Evolutionary conservation across 2,113 vertebrate species (phyloP).

Genomic region (Chauna torquata): DNA sequence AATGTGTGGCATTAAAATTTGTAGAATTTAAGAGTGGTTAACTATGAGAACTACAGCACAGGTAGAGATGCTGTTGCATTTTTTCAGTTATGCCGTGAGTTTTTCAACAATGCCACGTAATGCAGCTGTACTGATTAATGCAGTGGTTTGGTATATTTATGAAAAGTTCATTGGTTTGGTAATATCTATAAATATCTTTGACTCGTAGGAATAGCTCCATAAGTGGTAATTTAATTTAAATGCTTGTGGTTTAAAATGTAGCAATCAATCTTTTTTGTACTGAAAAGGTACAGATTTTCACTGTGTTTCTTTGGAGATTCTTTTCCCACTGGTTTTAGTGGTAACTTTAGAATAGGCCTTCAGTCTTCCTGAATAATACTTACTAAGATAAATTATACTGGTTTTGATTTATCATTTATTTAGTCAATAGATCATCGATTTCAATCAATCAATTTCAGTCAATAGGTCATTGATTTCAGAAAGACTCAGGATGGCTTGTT

Average conservation of each 20-base stretch:
- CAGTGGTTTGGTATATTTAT: background rate
- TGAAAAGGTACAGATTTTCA: background rate
- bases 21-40: background rate
- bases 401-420: background rate
- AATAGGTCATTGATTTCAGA: background rate
- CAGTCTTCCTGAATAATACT: background rate
- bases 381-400: background rate
- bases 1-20: background rate
- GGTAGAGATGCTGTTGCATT: background rate
- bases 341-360: background rate
- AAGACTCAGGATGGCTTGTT: background rate
- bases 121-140: background rate
- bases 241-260: background rate
- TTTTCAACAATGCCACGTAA: background rate
- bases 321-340: background rate
- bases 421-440: background rate
- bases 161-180: background rate
- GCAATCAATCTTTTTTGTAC: background rate
- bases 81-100: background rate
- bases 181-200: background rate
- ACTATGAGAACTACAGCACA: background rate
- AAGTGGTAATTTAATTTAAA: background rate
- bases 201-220: background rate
- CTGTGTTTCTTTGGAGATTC: background rate
- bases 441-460: background rate